phyloP scores from a whole-genome alignment of 2,113 vertebrate species.

The Bothrops jararaca region DNA sequence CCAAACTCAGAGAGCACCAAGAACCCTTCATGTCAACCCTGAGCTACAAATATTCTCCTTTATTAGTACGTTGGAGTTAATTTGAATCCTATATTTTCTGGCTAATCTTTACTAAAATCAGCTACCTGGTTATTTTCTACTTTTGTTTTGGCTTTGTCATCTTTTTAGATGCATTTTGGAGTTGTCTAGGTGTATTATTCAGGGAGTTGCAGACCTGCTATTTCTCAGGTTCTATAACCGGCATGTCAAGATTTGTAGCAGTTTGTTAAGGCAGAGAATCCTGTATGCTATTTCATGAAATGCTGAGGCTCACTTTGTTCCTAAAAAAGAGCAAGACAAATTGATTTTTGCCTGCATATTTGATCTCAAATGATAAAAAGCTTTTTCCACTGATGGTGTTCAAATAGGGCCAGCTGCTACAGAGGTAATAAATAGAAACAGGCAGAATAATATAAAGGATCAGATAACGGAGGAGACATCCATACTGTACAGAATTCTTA shows the following conservation, averaged over 20 bases:
- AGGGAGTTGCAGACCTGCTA: background rate
- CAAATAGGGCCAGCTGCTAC: background rate
- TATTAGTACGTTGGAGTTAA: no score
- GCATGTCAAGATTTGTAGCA: background rate
- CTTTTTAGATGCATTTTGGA: background rate
- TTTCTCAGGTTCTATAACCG: background rate
- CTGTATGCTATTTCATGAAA: background rate
- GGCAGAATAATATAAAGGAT: background rate
- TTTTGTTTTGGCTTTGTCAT: background rate
- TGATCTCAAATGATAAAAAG: background rate
- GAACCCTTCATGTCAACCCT: no score
- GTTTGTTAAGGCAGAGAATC: background rate
- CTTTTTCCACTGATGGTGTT: background rate
- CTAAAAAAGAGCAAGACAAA: background rate
- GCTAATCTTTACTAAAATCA: no score
- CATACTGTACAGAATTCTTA: background rate
- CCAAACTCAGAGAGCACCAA: no score
- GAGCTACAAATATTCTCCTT: no score
- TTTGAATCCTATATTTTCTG: no score
- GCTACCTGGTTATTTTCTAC: background rate
- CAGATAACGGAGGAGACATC: background rate
- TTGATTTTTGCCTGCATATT: background rate
- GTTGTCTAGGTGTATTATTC: background rate
- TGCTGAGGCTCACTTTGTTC: background rate
- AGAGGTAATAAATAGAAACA: background rate